A percentile compares a stretch with the other conserved stretches of the same genome.
Evolutionary conservation across 2,888 invertebrate species (phyloP).

Genomic region (Ophion slaviceki): DNA sequence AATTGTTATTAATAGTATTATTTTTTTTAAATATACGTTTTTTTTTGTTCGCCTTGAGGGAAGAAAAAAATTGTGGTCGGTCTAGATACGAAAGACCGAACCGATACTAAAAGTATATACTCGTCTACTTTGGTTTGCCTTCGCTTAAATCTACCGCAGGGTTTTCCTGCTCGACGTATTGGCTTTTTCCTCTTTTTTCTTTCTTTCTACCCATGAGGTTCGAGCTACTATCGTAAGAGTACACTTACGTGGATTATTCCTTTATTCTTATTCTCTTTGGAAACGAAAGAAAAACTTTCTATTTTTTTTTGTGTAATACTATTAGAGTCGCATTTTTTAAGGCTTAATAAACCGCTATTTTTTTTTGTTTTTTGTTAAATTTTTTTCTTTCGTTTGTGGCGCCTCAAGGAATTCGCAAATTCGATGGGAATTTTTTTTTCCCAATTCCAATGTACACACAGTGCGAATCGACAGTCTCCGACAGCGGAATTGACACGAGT

Average conservation of each 20-base stretch:
- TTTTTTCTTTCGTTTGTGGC: background rate
- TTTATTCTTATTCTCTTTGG: background rate
- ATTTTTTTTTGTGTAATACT: conserved; percentile 39
- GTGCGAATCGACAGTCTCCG: background rate
- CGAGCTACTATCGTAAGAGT: background rate
- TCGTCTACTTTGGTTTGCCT: conserved; percentile 14
- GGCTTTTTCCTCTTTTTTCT: background rate
- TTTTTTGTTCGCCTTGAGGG: conserved; percentile 28
- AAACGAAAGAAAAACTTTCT: background rate
- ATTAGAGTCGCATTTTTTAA: conserved; percentile 45
- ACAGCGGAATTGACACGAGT: too few species aligned
- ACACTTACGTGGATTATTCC: background rate
- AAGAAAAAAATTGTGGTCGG: conserved; percentile 45
- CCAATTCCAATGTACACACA: background rate
- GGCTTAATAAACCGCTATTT: background rate
- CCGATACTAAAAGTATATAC: conserved; percentile 17
- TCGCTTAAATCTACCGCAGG: background rate
- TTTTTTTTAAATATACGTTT: conserved; percentile 7
- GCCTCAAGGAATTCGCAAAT: conserved; percentile 12
- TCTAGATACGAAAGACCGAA: conserved; percentile 44
- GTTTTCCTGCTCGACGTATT: background rate
- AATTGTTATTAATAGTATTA: conserved; percentile 59
- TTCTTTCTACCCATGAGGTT: background rate
- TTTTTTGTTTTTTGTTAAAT: background rate
- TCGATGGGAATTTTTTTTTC: background rate